Percentiles rank a stretch among this genome's conserved stretches.
These are phyloP conservation scores for Noctua pronuba DNA, from an alignment of 2,888 invertebrate genomes.

Conservation along the genomic window DNA sequence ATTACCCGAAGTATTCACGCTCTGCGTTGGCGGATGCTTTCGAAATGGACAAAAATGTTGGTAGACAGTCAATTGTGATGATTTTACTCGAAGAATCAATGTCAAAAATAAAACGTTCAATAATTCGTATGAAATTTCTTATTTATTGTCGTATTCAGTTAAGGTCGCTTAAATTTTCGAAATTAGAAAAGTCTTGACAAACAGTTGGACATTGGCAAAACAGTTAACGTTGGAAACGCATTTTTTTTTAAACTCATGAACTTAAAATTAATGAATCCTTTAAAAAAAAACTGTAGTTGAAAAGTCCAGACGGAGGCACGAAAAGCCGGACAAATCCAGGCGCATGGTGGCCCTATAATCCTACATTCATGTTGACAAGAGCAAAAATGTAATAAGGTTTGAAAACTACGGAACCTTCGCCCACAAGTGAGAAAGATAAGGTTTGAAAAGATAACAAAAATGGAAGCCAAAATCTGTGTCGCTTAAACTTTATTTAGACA, in stretches of 20 bases:
- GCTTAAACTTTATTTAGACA: conserved; percentile 39
- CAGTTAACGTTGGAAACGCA: neutral
- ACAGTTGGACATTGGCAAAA: neutral
- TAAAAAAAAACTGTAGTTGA: neutral
- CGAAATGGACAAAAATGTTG: conserved; percentile 49
- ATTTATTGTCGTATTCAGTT: neutral
- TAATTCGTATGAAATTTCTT: neutral
- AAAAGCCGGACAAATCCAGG: neutral
- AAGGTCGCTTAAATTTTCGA: neutral
- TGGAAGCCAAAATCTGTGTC: conserved; percentile 10
- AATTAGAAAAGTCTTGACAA: neutral
- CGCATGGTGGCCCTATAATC: neutral
- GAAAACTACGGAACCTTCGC: neutral
- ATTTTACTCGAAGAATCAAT: conserved; percentile 6
- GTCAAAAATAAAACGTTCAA: neutral
- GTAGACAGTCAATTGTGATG: neutral
- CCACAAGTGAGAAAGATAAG: neutral
- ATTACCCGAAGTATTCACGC: conserved; percentile 64
- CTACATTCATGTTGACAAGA: neutral
- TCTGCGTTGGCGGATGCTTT: conserved; percentile 54
- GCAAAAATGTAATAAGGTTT: neutral
- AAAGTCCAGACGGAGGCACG: neutral
- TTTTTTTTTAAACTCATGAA: neutral
- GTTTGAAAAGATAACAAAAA: neutral
- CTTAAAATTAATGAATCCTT: neutral